Conservation (phyloP, 2,888 invertebrate species). For the Cephus sareptanus region DNA sequence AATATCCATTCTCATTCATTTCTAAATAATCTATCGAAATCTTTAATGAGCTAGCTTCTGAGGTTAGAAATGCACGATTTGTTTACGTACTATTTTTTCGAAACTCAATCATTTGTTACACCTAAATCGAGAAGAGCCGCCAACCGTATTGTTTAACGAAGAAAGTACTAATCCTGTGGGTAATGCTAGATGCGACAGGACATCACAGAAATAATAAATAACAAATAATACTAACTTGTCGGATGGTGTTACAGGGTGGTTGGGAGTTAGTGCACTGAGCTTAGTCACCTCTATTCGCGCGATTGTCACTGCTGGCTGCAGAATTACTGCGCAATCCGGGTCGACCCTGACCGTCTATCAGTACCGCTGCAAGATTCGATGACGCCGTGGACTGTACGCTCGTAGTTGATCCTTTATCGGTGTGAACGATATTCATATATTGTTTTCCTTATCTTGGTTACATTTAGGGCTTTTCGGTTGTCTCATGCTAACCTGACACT, state of each 20-base stretch:
- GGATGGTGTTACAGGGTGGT: slow-evolving; percentile 49
- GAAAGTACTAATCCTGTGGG: background rate
- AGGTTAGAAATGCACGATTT: too few species aligned
- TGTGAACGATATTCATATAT: background rate
- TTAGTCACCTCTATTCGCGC: slow-evolving; percentile 63
- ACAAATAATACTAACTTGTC: slow-evolving; percentile 50
- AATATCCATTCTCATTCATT: too few species aligned
- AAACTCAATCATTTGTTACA: too few species aligned
- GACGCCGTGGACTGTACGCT: slow-evolving; percentile 66
- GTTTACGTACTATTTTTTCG: too few species aligned
- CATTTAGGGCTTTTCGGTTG: background rate
- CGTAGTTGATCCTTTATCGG: slow-evolving; percentile 56
- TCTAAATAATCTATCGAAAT: too few species aligned
- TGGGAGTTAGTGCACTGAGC: slow-evolving; percentile 50
- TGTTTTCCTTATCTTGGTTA: background rate
- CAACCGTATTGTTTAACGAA: background rate
- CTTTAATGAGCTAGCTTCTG: too few species aligned
- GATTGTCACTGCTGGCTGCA: slow-evolving; percentile 57
- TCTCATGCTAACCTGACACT: slow-evolving; percentile 52
- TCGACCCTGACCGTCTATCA: slow-evolving; percentile 69
- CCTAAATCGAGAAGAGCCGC: too few species aligned
- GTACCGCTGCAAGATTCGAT: slow-evolving; percentile 71
- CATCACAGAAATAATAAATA: slow-evolving; percentile 24
- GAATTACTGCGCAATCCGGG: slow-evolving; percentile 57
- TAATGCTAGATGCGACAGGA: slow-evolving; percentile 7